Conservation (phyloP, 2,888 invertebrate species). For the Volucella zonaria region DNA sequence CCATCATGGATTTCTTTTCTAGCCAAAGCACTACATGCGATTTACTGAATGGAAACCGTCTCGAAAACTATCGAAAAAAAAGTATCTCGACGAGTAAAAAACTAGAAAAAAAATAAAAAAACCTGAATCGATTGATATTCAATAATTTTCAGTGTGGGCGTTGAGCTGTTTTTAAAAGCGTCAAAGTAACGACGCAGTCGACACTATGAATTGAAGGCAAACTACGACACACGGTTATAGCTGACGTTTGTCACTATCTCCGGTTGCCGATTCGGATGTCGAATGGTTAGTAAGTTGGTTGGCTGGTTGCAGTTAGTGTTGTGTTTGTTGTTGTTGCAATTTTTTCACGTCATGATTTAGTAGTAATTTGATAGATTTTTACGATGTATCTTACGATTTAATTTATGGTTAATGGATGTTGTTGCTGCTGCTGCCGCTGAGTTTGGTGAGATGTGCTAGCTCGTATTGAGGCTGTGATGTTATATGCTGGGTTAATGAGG, state of each 20-base stretch:
- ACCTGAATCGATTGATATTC: conserved; percentile 67
- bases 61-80: conserved; percentile 36
- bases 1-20: conserved; percentile 21
- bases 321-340: conserved; percentile 8
- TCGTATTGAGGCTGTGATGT: background rate
- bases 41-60: conserved; percentile 57
- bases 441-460: conserved; percentile 21
- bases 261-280: conserved; percentile 52
- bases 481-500: conserved; percentile 43
- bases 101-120: conserved; percentile 8
- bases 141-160: conserved; percentile 61
- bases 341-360: conserved; percentile 50
- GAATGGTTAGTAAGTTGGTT: background rate
- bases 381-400: conserved; percentile 56
- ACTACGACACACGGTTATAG: conserved; percentile 6
- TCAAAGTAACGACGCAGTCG: conserved; percentile 54
- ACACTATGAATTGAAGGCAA: conserved; percentile 49
- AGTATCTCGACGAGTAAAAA: background rate
- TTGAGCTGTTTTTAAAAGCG: conserved; percentile 48
- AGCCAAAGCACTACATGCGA: conserved; percentile 28
- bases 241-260: conserved; percentile 47
- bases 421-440: background rate
- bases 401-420: conserved; percentile 58
- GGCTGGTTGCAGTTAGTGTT: background rate
- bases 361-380: conserved; percentile 67